Percentiles rank a stretch among this genome's conserved stretches.
phyloP scores from a whole-genome alignment of 2,888 invertebrate genomes.

The Ditula angustiorana region DNA sequence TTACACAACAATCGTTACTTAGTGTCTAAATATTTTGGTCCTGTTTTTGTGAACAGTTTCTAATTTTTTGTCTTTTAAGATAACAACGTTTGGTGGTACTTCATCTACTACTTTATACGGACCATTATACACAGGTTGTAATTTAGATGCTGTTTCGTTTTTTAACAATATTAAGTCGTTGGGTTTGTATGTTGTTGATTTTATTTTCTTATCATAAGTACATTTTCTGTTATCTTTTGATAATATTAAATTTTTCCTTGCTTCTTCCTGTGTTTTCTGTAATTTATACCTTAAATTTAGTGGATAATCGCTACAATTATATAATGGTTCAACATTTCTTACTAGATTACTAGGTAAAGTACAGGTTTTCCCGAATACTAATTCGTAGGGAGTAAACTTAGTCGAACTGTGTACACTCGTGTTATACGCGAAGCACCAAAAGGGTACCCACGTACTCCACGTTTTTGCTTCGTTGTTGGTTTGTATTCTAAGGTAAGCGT shows the following conservation, averaged over 20 bases:
- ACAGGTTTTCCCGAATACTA: neutral
- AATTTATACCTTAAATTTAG: neutral
- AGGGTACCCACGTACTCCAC: neutral
- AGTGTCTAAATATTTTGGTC: neutral
- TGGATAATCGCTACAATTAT: neutral
- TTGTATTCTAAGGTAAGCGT: no score
- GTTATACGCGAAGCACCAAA: neutral
- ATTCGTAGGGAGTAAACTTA: neutral
- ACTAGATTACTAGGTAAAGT: neutral
- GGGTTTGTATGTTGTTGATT: neutral
- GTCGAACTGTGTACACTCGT: neutral
- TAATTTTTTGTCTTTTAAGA: neutral
- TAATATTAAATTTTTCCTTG: neutral
- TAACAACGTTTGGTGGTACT: neutral
- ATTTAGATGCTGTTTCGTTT: no score
- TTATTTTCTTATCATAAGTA: neutral
- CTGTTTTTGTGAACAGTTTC: neutral
- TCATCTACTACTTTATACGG: no score
- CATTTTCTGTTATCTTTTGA: conserved; percentile 2
- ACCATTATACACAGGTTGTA: no score
- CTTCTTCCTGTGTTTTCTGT: neutral
- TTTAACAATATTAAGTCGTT: neutral
- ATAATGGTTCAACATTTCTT: neutral
- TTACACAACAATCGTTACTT: no score
- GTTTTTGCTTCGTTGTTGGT: no score